phyloP scores from a whole-genome alignment of 1,140 invertebrate genomes.

The Formica exsecta region DNA sequence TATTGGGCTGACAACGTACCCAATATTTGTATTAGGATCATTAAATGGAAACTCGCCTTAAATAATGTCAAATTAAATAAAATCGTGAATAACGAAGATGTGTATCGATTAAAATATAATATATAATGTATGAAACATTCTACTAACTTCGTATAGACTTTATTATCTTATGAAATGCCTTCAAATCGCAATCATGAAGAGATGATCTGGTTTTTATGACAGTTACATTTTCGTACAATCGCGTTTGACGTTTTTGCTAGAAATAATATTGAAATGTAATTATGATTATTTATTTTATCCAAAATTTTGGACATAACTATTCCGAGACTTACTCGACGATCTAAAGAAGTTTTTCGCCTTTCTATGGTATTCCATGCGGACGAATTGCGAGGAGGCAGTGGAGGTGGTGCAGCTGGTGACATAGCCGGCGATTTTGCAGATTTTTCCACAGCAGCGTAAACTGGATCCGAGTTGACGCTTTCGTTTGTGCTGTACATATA shows the following conservation, averaged over 20 bases:
- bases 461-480: constrained; percentile 91
- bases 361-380: constrained; percentile 87
- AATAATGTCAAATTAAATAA: constrained; percentile 72
- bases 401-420: constrained; percentile 88
- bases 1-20: constrained; percentile 93
- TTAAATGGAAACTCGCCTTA: constrained; percentile 90
- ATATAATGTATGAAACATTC: not conserved
- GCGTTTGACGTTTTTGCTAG: constrained; percentile 85
- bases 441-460: constrained; percentile 91
- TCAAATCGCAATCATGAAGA: constrained; percentile 90
- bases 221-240: constrained; percentile 91
- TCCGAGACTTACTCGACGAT: constrained; percentile 81
- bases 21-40: constrained; percentile 91
- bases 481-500: constrained; percentile 92
- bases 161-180: constrained; percentile 93
- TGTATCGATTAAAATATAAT: not conserved
- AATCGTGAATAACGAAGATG: constrained; percentile 23
- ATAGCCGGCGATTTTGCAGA: constrained; percentile 88
- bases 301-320: not conserved
- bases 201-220: constrained; percentile 89
- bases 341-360: constrained; percentile 85
- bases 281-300: not conserved
- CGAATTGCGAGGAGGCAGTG: constrained; percentile 87
- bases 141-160: constrained; percentile 90
- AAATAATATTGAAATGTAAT: constrained; percentile 59